Conservation (phyloP, 30 jellyfish, hydroid and myxozoan genomes). For the Hydractinia echinata region DNA sequence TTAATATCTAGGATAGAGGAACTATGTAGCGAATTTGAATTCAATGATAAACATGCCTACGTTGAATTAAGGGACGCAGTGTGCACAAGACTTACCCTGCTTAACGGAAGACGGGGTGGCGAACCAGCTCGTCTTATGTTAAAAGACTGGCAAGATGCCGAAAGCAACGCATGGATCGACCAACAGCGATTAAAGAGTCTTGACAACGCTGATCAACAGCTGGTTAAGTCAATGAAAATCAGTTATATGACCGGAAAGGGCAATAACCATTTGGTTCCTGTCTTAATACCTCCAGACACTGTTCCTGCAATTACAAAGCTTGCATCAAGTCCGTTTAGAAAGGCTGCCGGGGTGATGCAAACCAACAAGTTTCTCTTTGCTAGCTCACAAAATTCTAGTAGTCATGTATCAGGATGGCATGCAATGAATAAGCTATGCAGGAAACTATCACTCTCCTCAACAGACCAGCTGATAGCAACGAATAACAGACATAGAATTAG, state of each 20-base stretch:
- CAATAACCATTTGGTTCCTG: background rate
- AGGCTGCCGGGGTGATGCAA: conserved; percentile 7
- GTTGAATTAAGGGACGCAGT: no score
- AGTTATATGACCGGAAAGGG: background rate
- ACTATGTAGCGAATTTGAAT: no score
- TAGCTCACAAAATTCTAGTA: conserved; percentile 15
- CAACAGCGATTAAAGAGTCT: background rate
- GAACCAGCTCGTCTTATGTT: conserved; percentile 31
- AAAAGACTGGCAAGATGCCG: conserved; percentile 27
- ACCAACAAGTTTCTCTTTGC: conserved; percentile 24
- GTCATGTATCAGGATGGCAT: conserved; percentile 37
- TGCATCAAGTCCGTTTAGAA: background rate
- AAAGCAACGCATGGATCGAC: conserved; percentile 28
- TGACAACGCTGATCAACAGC: background rate
- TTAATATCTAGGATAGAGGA: no score
- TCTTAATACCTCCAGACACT: background rate
- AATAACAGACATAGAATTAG: background rate
- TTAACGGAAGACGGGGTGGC: background rate
- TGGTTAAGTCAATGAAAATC: background rate
- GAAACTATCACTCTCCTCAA: background rate
- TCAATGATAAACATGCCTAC: no score
- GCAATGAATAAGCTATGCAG: conserved; percentile 13
- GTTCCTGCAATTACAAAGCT: background rate
- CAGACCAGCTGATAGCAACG: background rate
- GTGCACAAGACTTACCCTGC: no score